Conservation (phyloP, 2,797 vertebrate genomes). For the Tokudaia muenninki region DNA sequence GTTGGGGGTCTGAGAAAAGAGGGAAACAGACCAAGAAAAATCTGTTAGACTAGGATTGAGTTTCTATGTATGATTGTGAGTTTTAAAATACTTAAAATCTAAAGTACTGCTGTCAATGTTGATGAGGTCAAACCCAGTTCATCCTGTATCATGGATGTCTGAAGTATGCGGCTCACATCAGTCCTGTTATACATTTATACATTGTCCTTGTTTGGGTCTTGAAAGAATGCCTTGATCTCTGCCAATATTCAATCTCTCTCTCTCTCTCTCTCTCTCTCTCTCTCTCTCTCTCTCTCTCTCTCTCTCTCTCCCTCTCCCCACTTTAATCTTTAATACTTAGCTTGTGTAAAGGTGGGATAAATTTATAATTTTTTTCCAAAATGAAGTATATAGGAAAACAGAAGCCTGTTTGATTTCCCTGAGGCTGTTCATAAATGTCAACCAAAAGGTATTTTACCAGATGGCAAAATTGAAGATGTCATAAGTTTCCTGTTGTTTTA, state of each 20-base stretch:
- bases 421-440: constrained; percentile 21
- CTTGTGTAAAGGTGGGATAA: constrained; percentile 8
- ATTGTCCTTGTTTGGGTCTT: not conserved
- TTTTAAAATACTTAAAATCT: constrained; percentile 13
- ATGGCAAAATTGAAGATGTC: not conserved
- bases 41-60: not conserved
- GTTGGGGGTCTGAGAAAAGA: not conserved
- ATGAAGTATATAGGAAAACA: constrained; percentile 6
- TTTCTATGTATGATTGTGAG: not conserved
- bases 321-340: constrained; percentile 43
- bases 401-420: not conserved
- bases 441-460: not conserved
- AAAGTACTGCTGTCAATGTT: constrained; percentile 4
- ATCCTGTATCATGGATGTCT: not conserved
- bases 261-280: not conserved
- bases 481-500: constrained; percentile 5
- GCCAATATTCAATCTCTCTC: not conserved
- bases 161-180: constrained; percentile 12
- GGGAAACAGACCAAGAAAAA: not conserved
- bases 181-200: not conserved
- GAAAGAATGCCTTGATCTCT: not conserved
- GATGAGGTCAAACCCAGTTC: constrained; percentile 31
- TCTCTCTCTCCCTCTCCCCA: not conserved
- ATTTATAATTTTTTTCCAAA: constrained; percentile 9
- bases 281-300: not conserved